Base-by-base conservation (phyloP, 2,113 vertebrate genomes). In the Mugil cephalus region DNA sequence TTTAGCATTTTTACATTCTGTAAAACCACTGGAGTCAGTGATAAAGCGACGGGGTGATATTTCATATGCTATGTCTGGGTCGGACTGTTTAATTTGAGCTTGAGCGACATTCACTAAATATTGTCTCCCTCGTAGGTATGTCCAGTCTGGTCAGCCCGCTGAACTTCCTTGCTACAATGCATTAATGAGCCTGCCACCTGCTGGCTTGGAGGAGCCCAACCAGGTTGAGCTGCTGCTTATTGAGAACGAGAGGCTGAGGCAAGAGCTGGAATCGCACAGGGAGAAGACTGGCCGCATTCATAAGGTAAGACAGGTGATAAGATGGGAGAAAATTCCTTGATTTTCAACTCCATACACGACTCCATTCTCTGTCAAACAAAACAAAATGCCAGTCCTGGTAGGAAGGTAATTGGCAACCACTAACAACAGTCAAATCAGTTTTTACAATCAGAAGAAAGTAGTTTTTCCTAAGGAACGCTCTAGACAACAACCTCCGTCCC, bases 251-350 rank as follows among this genome's bases (percentile, higher is more conserved):
- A 93, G 93, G 82, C 92, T 99, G 7, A 95, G 94, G 80, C 93
- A 94, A 36, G 97, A 98, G 80, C 92, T 99, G 74, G 96, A 96
- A 71, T 93, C 77, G 60, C 96, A 94, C 0, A 83, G 81, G 0
- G 95, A 98, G 90, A 99, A 99, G 84, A 94, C 95, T 0, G 77
- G 88, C 63, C 91, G 95, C n/a, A 97, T 99, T 42, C 96, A 98
- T 86, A 99, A 98, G 97, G 98, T 99, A 74, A 93, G 67, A 4
- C 24, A 30, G 10, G 40, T n/a, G n/a, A n/a, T n/a, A n/a, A n/a
- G n/a, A n/a, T n/a, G n/a, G n/a, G n/a, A n/a, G n/a, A n/a, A n/a
- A n/a, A n/a, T n/a, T n/a, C n/a, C n/a, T n/a, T n/a, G n/a, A n/a
- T n/a, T n/a, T n/a, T n/a, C n/a, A n/a, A n/a, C n/a, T n/a, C n/a